Base-by-base conservation (phyloP, 2,113 vertebrate genomes). In the Hylia prasina region DNA sequence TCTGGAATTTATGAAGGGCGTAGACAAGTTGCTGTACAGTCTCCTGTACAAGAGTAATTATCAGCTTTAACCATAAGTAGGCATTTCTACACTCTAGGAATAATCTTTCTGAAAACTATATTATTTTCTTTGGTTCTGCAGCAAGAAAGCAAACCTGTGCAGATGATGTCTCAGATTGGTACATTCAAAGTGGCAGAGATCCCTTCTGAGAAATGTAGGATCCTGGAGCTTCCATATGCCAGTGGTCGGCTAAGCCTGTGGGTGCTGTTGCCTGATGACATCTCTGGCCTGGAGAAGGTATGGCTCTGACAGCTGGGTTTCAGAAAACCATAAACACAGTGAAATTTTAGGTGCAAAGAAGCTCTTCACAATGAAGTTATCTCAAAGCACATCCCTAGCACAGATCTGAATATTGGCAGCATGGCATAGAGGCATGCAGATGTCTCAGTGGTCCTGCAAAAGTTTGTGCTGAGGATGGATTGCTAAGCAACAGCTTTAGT, bases 261-360 rank as follows among this genome's bases (percentile, higher is more conserved):
- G 57, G 85, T 97, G 17, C 1, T 97, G 33, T 24, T 98, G 21
- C 97, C 96, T 40, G 82, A 96, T 54, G 89, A 91, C 2, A 47
- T 96, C 30, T 85, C 86, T 28, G 57, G 94, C 70, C 66, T 97
- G 88, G 78, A 96, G 75, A 69, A 97, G 96, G 96, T 97, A 94
- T 39, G 84, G 7, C 33, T n/a, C 31, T 70, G 48, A 42, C 17
- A 85, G 40, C 0, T 84, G 45, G 11, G 11, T 61, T 75, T 89
- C 24, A 80, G 56, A 78, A 89, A 78, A 70, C 23, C 12, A 64
- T 7, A 51, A 69, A 60, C 16, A 72, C 2, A 6, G 10, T 60
- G 72, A 84, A 75, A 93, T 58, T 31, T 21, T 18, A 90, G 18
- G 13, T 65, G 15, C 17, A 78, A 48, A 45, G 58, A 87, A 61